Evolutionary conservation across 2,888 invertebrate genomes (phyloP).

Genomic region (Synanthedon tipuliformis): DNA sequence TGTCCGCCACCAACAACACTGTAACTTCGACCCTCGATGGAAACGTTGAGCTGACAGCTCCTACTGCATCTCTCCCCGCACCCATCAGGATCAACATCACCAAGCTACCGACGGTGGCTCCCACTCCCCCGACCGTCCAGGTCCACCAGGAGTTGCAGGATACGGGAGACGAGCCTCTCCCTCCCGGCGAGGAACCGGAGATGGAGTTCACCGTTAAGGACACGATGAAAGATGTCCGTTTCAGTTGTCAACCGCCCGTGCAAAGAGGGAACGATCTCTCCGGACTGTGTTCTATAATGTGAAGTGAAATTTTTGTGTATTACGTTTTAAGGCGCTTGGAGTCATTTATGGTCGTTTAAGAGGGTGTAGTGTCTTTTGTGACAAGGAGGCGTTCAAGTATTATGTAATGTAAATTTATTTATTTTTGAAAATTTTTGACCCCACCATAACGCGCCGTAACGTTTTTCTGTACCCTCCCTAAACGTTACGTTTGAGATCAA

Average conservation of each 20-base stretch:
- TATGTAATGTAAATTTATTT: no score
- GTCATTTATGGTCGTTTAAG: no score
- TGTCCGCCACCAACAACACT: conserved; percentile 52
- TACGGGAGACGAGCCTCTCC: conserved; percentile 64
- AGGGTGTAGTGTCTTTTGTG: no score
- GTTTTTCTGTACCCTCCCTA: no score
- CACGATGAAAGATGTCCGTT: conserved; percentile 70
- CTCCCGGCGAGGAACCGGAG: conserved; percentile 69
- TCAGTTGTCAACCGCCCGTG: conserved; percentile 79
- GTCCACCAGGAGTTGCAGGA: conserved; percentile 28
- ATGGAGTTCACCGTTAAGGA: conserved; percentile 74
- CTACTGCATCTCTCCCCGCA: conserved; percentile 47
- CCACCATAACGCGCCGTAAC: no score
- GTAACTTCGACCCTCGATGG: conserved; percentile 80
- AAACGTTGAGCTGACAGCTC: conserved; percentile 75
- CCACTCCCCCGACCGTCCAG: conserved; percentile 52
- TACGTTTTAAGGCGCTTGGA: no score
- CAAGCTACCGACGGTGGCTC: conserved; percentile 42
- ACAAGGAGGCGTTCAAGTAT: no score
- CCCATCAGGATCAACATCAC: conserved; percentile 81
- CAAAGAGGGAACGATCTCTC: conserved; percentile 83
- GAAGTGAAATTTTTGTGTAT: conserved; percentile 12
- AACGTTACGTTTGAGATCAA: no score
- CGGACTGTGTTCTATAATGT: conserved; percentile 90
- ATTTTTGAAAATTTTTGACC: no score